A percentile compares a stretch with the other conserved stretches of the same genome.
phyloP scores from a whole-genome alignment of 2,797 vertebrate genomes.

The Epinephelus awoara region DNA sequence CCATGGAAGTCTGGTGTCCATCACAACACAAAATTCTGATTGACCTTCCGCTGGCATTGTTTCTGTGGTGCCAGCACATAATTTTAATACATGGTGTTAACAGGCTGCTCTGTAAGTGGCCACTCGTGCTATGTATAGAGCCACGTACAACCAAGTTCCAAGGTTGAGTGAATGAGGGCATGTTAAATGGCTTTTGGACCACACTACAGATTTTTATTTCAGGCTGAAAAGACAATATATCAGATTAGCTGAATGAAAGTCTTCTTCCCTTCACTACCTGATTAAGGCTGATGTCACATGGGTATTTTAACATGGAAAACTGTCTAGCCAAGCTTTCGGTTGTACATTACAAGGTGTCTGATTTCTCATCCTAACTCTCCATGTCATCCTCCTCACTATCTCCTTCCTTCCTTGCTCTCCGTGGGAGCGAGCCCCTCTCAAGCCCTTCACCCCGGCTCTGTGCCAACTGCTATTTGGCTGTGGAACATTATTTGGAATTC shows the following conservation, averaged over 20 bases:
- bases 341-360: constrained; percentile 6
- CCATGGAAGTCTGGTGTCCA: too few relatives aligned
- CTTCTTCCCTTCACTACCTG: not conserved
- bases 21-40: too few relatives aligned
- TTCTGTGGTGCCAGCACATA: too few relatives aligned
- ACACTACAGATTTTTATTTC: not conserved
- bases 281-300: not conserved
- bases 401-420: constrained; percentile 27
- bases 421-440: constrained; percentile 62
- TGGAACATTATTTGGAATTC: constrained; percentile 74
- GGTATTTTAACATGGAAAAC: not conserved
- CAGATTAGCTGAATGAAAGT: not conserved
- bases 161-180: not conserved
- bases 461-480: constrained; percentile 70
- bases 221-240: too few relatives aligned
- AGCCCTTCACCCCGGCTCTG: constrained; percentile 42
- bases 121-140: not conserved
- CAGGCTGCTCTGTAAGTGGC: too few relatives aligned
- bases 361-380: not conserved
- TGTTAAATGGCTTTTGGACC: not conserved
- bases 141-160: not conserved
- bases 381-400: constrained; percentile 1
- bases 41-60: too few relatives aligned
- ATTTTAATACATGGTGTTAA: too few relatives aligned
- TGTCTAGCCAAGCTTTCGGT: not conserved